Percentiles rank a stretch among this genome's conserved stretches.
Evolutionary conservation across 2,888 invertebrate species (phyloP).

Genomic region (Pseudococcus viburni): DNA sequence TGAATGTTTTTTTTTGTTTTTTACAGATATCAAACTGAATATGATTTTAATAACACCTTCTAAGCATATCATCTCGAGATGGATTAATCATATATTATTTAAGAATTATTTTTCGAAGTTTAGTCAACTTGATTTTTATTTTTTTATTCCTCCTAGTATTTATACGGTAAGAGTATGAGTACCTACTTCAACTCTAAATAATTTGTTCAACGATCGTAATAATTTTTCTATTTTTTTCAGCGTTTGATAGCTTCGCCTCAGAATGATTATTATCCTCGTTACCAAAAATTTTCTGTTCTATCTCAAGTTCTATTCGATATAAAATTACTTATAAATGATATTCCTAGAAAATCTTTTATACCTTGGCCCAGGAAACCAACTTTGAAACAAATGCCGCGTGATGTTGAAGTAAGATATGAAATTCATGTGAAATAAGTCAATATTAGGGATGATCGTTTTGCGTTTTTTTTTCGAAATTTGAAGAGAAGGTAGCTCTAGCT

Average conservation of each 20-base stretch:
- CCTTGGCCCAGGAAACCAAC: background rate
- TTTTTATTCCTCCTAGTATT: slow-evolving; percentile 40
- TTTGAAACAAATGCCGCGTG: background rate
- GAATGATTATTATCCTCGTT: slow-evolving; percentile 14
- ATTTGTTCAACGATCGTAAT: background rate
- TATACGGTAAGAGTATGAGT: background rate
- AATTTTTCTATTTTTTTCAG: background rate
- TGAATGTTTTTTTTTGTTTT: background rate
- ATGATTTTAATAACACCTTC: background rate
- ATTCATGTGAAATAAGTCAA: background rate
- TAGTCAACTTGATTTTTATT: background rate
- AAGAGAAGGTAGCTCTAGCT: no score
- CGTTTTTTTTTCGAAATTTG: no score
- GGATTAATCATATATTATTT: background rate
- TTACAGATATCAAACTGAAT: background rate
- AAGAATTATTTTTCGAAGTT: slow-evolving; percentile 28
- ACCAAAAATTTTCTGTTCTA: background rate
- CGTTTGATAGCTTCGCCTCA: background rate
- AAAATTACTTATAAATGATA: slow-evolving; percentile 16
- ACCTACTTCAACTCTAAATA: background rate
- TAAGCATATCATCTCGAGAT: background rate
- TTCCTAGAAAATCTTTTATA: slow-evolving; percentile 4
- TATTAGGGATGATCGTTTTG: no score
- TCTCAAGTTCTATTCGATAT: slow-evolving; percentile 28
- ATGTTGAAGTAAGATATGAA: background rate